These are phyloP conservation scores for Arctia plantaginis DNA, from an alignment of 2,888 invertebrate genomes.

Conservation along the genomic window DNA sequence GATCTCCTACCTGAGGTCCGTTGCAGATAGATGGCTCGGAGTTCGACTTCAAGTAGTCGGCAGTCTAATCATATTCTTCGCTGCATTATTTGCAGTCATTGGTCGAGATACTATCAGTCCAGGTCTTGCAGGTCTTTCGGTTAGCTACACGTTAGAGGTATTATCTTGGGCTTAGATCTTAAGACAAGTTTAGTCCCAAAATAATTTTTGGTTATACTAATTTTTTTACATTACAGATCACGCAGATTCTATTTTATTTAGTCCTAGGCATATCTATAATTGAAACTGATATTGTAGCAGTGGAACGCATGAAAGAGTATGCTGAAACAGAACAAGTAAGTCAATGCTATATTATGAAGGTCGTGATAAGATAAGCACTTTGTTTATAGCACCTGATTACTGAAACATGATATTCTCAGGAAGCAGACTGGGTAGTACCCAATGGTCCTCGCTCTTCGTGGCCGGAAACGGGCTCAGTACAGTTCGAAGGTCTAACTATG, in stretches of 20 bases:
- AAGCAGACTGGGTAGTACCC: slow-evolving; percentile 2
- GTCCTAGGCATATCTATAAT: slow-evolving; percentile 98
- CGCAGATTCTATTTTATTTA: slow-evolving; percentile 98
- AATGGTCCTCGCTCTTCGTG: slow-evolving; percentile 7
- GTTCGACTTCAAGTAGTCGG: slow-evolving; percentile 98
- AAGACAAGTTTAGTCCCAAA: not conserved
- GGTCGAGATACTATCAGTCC: slow-evolving; percentile 89
- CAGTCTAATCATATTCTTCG: slow-evolving; percentile 97
- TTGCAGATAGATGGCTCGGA: slow-evolving; percentile 98
- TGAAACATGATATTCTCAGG: not conserved
- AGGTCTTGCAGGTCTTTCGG: slow-evolving; percentile 95
- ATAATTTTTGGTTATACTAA: not conserved
- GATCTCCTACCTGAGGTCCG: slow-evolving; percentile 96
- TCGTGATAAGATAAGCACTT: not conserved
- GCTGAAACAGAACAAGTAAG: slow-evolving; percentile 91
- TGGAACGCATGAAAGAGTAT: slow-evolving; percentile 98
- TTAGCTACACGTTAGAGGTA: slow-evolving; percentile 95
- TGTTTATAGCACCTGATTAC: too few relatives aligned
- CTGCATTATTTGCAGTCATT: slow-evolving; percentile 96
- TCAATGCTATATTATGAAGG: not conserved
- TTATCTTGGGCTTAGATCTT: not conserved
- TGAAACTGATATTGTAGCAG: slow-evolving; percentile 98
- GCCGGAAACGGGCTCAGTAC: slow-evolving; percentile 10
- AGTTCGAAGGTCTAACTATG: not conserved
- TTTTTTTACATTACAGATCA: slow-evolving; percentile 87